These are phyloP conservation scores for Botia almorhae DNA, from an alignment of 2,797 vertebrate species.

Conservation along the genomic window DNA sequence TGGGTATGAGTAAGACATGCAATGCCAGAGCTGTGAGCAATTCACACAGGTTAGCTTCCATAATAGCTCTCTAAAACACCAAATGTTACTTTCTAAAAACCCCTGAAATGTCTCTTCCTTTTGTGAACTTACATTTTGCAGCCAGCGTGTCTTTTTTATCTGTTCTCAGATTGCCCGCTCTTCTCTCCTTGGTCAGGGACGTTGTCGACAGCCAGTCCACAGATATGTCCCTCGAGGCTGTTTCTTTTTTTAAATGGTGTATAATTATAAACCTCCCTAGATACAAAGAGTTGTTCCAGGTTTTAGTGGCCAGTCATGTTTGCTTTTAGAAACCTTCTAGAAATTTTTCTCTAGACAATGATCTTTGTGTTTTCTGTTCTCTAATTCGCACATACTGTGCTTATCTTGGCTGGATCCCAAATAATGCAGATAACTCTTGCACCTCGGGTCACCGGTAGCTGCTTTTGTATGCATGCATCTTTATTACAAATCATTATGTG, in stretches of 20 bases:
- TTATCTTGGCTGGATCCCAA: conserved; percentile 28
- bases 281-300: conserved; percentile 61
- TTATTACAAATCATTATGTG: conserved; percentile 37
- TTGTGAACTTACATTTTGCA: conserved; percentile 63
- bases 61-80: conserved; percentile 41
- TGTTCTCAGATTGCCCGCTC: conserved; percentile 49
- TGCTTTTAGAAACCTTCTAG: conserved; percentile 48
- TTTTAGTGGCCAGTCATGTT: conserved; percentile 49
- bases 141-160: conserved; percentile 41
- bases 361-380: conserved; percentile 34
- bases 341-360: conserved; percentile 30
- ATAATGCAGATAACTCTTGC: conserved; percentile 25
- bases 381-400: conserved; percentile 16
- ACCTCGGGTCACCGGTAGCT: conserved; percentile 2
- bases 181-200: conserved; percentile 61
- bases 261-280: conserved; percentile 73
- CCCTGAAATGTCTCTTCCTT: conserved; percentile 23
- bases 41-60: conserved; percentile 40
- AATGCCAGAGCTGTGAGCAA: conserved; percentile 30
- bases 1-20: conserved; percentile 17
- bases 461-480: conserved; percentile 42
- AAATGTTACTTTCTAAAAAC: conserved; percentile 29
- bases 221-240: conserved; percentile 58
- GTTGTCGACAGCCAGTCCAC: conserved; percentile 58
- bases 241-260: conserved; percentile 76